Evolutionary conservation across 2,797 vertebrate genomes (phyloP), one percentile per base, ranked within the genome.

Genomic region (Columba guinea): DNA sequence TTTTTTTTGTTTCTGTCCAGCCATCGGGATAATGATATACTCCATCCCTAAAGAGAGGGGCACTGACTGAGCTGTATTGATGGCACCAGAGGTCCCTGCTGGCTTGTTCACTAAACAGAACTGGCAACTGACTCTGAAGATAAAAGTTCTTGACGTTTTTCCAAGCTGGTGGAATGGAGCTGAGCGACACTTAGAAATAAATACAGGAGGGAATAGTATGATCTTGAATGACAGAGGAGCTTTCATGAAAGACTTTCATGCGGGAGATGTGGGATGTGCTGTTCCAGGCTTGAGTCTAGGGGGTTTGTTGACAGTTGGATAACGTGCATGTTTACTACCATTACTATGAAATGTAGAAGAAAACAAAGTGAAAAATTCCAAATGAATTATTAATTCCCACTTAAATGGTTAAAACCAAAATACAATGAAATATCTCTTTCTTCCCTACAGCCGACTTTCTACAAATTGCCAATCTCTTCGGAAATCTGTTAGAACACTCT

Each of bases 71-170:
- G 84, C 95, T 93, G 89, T 68, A 48, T 8, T 96, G 87, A 95
- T 77, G 95, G 94, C 91, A 96, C 92, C 95, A 55, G 55, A 96
- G 95, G 97, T 95, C 93, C 94, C 94, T 97, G 96, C 93, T 96
- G 97, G 95, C 96, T 97, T 92, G 91, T 95, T 97, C 95, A 58
- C 95, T 97, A 96, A 94, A 94, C 93, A 96, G 94, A 98, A 95
- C 75, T 97, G 95, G 96, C 95, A 97, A 97, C 94, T 93, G 96
- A 95, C 91, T 97, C 96, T 85, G 85, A 92, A 97, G 96, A 97
- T 94, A 94, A 96, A 97, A 95, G 89, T 94, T 97, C 96, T 96
- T 97, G 96, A 96, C 75, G 51, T 89, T 91, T 97, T 97, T 97
- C 97, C 96, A 97, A 94, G 95, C 93, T 95, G 80, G 93, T 96